These are phyloP conservation scores for Uromys caudimaculatus DNA, from an alignment of 2,797 vertebrate species.

Conservation along the genomic window DNA sequence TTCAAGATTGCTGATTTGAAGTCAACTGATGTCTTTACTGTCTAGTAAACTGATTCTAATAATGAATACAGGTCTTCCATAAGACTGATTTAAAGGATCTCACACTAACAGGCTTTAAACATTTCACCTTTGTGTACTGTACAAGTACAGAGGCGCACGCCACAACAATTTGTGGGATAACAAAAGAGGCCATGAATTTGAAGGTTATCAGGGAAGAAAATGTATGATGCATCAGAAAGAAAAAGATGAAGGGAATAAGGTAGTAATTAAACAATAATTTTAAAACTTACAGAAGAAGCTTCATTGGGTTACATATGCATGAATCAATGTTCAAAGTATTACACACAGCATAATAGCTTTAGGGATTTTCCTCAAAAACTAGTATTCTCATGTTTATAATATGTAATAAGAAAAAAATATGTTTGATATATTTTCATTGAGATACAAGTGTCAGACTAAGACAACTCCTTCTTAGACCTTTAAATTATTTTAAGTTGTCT, in stretches of 20 bases:
- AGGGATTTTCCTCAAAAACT: background rate
- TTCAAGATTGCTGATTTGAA: background rate
- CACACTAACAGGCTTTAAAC: background rate
- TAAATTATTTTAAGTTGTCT: slow-evolving; percentile 35
- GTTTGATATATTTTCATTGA: background rate
- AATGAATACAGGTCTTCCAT: background rate
- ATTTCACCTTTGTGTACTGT: background rate
- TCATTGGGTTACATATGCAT: background rate
- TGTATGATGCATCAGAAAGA: background rate
- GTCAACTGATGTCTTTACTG: background rate
- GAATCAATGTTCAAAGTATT: background rate
- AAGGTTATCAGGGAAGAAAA: background rate
- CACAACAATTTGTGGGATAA: background rate
- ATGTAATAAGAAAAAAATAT: background rate
- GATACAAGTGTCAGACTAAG: background rate
- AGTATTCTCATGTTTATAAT: background rate
- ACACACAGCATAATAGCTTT: background rate
- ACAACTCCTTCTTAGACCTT: background rate
- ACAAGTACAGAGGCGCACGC: no score
- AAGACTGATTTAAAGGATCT: background rate
- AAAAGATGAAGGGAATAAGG: background rate
- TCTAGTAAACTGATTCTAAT: no score
- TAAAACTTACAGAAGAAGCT: background rate
- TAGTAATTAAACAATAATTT: no score
- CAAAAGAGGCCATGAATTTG: background rate